phyloP scores from a whole-genome alignment of 2,888 invertebrate genomes.

The Hecatera dysodea region DNA sequence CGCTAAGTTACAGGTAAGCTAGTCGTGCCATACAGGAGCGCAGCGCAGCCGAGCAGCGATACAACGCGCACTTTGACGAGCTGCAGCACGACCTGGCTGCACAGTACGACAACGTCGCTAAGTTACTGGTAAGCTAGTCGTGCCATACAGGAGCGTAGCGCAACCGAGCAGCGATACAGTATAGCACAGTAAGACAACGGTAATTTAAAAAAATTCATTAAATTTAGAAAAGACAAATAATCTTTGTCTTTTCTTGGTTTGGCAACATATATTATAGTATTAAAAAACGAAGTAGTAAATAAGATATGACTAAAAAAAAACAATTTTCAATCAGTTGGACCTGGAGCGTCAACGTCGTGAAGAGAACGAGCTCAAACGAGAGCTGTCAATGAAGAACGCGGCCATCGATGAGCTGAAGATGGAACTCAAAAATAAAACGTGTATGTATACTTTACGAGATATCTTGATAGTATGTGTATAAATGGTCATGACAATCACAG shows the following conservation, averaged over 20 bases:
- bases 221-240: no score
- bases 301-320: not conserved
- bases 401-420: slow-evolving; percentile 95
- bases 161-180: no score
- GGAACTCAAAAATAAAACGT: slow-evolving; percentile 94
- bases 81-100: slow-evolving; percentile 94
- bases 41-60: slow-evolving; percentile 92
- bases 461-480: no score
- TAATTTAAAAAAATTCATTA: no score
- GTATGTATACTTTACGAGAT: slow-evolving; percentile 80
- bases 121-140: slow-evolving; percentile 93
- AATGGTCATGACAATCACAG: not conserved
- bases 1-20: slow-evolving; percentile 92
- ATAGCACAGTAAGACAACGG: no score
- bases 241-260: no score
- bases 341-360: slow-evolving; percentile 95
- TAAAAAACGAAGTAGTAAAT: not conserved
- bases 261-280: no score
- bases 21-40: slow-evolving; percentile 93
- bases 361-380: slow-evolving; percentile 94
- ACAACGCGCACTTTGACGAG: slow-evolving; percentile 94
- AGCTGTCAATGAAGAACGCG: slow-evolving; percentile 93
- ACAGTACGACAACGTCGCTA: slow-evolving; percentile 95
- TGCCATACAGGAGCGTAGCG: slow-evolving; percentile 93
- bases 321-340: slow-evolving; percentile 88